Base-by-base conservation (phyloP, 2,888 invertebrate species). In the Monopis laevigella region DNA sequence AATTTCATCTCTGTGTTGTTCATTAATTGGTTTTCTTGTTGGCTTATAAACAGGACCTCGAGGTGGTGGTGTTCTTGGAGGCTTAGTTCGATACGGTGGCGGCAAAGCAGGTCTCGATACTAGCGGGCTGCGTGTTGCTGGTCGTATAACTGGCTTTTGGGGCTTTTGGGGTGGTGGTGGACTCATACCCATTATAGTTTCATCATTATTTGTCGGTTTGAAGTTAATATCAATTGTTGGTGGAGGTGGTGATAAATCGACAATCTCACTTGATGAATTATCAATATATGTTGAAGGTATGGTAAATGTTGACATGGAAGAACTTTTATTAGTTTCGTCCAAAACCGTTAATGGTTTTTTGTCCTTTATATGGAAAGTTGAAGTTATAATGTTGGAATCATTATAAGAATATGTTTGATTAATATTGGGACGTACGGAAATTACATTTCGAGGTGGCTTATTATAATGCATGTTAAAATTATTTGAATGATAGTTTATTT, bases 151-250 rank as follows among this genome's bases (percentile, higher is more conserved):
- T 30, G 48, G 46, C 19, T 60, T 53, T 17, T 68, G 50, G 17
- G 65, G 60, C 1, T 60, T 64, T 44, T 65, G 61, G 13, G 73
- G 70, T 41, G 82, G 82, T 10, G 83, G 83, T 29, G 83, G 83
- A 53, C 72, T 82, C 70, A 84, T 78, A 1, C 83, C 83, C 77
- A 82, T 75, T n/a, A 84, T 82, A 56, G 64, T 67, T 44, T 82
- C 81, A 58, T 77, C 72, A 47, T 70, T 72, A 7, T 64, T 68
- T 8, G 77, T 66, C 10, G 78, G 70, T 42, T 72, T 77, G 38
- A 73, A 75, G 45, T 59, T 75, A 43, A 71, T 73, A 48, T 75
- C 71, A 47, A 68, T 54, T 1, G 70, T 72, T 5, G 74, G 77
- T 5, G 80, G 80, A n/a, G 82, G 82, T 10, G 82, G 82, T 19